Conservation (phyloP, 2,888 invertebrate genomes). For the Arrhopalites spinosus region DNA sequence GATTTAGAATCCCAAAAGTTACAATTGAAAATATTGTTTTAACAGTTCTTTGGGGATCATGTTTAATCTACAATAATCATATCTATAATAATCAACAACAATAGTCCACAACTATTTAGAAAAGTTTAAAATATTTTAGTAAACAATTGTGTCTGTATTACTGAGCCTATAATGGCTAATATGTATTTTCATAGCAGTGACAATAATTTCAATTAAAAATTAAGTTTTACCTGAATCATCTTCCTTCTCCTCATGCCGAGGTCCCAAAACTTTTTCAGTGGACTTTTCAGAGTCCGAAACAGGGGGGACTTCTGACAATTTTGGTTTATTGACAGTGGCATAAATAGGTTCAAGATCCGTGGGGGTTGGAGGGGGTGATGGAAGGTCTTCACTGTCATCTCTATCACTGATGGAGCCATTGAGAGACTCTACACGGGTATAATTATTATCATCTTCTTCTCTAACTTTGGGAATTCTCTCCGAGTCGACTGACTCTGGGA, state of each 20-base stretch:
- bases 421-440: background rate
- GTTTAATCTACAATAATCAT: no score
- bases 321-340: background rate
- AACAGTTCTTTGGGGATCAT: no score
- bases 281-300: background rate
- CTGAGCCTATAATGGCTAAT: no score
- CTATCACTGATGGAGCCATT: background rate
- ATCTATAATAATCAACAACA: no score
- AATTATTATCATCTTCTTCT: background rate
- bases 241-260: background rate
- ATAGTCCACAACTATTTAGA: no score
- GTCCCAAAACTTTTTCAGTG: background rate
- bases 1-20: no score
- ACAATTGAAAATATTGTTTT: no score
- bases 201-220: background rate
- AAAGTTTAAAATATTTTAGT: no score
- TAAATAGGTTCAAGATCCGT: background rate
- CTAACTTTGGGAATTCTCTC: no score
- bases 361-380: background rate
- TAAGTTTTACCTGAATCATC: background rate
- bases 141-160: no score
- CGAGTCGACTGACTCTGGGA: no score
- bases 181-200: background rate
- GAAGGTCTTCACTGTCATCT: background rate
- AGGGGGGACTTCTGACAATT: background rate